phyloP scores from a whole-genome alignment of 2,113 vertebrate genomes.

The Erythrolamprus reginae region DNA sequence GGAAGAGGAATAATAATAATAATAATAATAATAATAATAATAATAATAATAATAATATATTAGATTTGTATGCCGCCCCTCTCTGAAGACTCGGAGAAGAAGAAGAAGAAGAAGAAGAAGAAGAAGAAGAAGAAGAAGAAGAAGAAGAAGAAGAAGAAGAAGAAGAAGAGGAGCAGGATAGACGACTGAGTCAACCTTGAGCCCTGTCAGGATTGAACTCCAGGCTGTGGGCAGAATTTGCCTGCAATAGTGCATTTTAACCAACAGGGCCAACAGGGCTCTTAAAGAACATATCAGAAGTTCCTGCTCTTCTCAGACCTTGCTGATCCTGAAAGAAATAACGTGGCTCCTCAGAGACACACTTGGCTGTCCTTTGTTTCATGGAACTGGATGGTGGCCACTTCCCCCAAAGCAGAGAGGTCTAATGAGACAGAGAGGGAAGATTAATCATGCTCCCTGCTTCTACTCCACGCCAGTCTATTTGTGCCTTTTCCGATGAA shows the following conservation, averaged over 20 bases:
- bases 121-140: too few species aligned
- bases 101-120: too few species aligned
- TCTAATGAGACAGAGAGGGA: neutral
- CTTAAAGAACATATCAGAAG: neutral
- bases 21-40: too few species aligned
- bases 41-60: too few species aligned
- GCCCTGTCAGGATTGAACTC: neutral
- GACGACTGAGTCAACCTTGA: neutral
- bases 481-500: neutral
- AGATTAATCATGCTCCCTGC: neutral
- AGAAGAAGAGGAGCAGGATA: neutral
- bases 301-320: neutral
- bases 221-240: neutral
- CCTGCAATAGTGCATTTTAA: neutral
- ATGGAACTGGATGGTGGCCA: neutral
- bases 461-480: neutral
- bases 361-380: neutral
- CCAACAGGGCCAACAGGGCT: neutral
- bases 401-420: neutral
- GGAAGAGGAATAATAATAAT: too few species aligned
- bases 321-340: neutral
- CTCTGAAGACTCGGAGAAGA: too few species aligned
- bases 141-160: too few species aligned
- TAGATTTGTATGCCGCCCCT: too few species aligned
- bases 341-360: neutral